Evolutionary conservation across 1,140 invertebrate species (phyloP), one percentile per base, ranked within the genome.

Genomic region (Nomia melanderi): DNA sequence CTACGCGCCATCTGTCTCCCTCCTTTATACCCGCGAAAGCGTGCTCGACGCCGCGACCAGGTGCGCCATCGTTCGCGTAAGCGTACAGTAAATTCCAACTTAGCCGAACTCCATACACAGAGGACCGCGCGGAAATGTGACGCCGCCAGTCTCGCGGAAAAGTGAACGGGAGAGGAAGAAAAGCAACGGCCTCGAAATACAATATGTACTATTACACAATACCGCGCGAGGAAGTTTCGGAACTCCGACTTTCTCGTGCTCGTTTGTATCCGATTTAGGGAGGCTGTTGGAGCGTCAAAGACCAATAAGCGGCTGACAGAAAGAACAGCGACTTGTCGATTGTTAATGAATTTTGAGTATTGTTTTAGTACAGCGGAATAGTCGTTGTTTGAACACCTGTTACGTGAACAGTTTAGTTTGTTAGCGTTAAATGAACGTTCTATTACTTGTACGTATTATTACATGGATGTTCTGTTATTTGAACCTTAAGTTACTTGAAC

Each of bases 51-150:
- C 41, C 75, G 79, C 78, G 79, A 79, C 82, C 86, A 89, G 83
- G 79, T 88, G 83, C 74, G 53, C 74, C 71, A 59, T 69, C 62
- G 77, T 85, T 84, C 67, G 54, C 73, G 36, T 82, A 83, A 88
- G 78, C 81, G 78, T 85, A 77, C 77, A 73, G 78, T 82, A 84
- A 88, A 86, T 87, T 83, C 78, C 63, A 84, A 86, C 74, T 83
- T 82, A 65, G 56, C 41, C 59, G 50, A 85, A 86, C 82, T 83
- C 72, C 50, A 64, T 78, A 77, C 66, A 56, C 47, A 41, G 65
- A 29, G 20, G n/a, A 41, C 50, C 59, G 41, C 50, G 47, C 44
- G 23, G 47, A 65, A 73, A 54, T 54, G 63, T 39, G 27, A 67
- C 77, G 64, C 23, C 36, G 71, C 53, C 53, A 44, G 60, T 65